Evolutionary conservation across 2,888 invertebrate species (phyloP), one percentile per base, ranked within the genome.

Genomic region (Fragum fragum): DNA sequence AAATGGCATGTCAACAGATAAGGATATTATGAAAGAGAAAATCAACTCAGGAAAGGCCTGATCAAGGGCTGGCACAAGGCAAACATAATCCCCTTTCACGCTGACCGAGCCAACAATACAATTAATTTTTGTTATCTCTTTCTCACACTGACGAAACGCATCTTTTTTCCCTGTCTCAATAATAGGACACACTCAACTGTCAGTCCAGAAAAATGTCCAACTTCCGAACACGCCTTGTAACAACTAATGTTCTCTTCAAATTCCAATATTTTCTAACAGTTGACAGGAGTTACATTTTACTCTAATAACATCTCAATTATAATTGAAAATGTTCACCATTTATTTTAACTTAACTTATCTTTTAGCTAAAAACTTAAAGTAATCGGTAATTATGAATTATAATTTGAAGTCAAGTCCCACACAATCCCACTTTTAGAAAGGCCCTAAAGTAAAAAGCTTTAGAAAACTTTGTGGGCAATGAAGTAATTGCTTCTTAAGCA

Each of bases 51-150:
- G 32, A 55, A 55, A 28, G 66, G 66, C 70, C 73, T 59, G 52
- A 59, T 73, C 29, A 79, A 76, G 81, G 55, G 76, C 59, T 66
- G 73, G 59, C 85, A 85, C 85, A 73, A 73, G 85, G 70, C 85
- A 73, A 28, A 28, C 52, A 21, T 36, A 66, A 66, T 66, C 23
- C 16, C 23, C 66, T 42, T 66, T 42, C n/a, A 42, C 23, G 9
- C 32, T 5, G 21, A n/a, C 23, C 66, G n/a, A 23, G 9, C 11
- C 5, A 42, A 66, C 66, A 66, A 66, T 42, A 29, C 39, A 26
- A 23, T 23, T 18, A 42, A 1, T 39, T 21, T 66, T 42, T 42
- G 66, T 42, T 66, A 66, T 66, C 66, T 66, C 42, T 36, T 42
- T 23, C 39, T 42, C n/a, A 66, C 66, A 42, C 26, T 26, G 11